Evolutionary conservation across 2,113 vertebrate species (phyloP), one percentile per base, ranked within the genome.

Genomic region (Collichthys lucidus): DNA sequence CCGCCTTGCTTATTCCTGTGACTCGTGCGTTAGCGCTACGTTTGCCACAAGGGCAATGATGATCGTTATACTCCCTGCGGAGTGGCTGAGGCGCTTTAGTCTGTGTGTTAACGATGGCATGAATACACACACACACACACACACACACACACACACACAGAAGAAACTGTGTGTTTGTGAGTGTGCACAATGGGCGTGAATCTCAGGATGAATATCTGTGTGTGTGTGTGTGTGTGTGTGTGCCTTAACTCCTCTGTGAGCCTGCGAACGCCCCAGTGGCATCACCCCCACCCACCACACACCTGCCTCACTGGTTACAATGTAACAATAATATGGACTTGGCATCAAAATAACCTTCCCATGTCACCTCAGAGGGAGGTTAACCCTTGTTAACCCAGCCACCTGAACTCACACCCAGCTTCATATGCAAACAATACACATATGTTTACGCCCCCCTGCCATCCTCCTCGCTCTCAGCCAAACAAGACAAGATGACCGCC

Each of bases 271-370:
- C 89, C 92, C 88, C 87, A 77, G 92, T 79, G 91, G 90, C 77
- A 2, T 80, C 86, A 71, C 71, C 88, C 87, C 80, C 92, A 42
- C 81, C 77, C 84, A 71, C 75, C 68, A 67, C 61, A 85, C 93
- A 94, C 91, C 94, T 89, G 91, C 70, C 89, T 92, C 88, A 77
- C 89, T 86, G 87, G 92, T 91, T 92, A 94, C 91, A 93, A 65
- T 89, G 82, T 91, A 92, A 93, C 92, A 92, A 88, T 81, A 92
- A 86, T 82, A 91, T 22, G 52, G 84, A 86, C 86, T 88, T 90
- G 89, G 86, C 92, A 92, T 88, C 76, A 87, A 90, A 92, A 89
- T 89, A 92, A 93, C 76, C 82, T 77, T 82, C 65, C 77, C 85
- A 79, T 86, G 82, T 86, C 89, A 82, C 87, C 87, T 93, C 77